Conservation (phyloP, 2,888 invertebrate species). For the Slavum lentiscoides region DNA sequence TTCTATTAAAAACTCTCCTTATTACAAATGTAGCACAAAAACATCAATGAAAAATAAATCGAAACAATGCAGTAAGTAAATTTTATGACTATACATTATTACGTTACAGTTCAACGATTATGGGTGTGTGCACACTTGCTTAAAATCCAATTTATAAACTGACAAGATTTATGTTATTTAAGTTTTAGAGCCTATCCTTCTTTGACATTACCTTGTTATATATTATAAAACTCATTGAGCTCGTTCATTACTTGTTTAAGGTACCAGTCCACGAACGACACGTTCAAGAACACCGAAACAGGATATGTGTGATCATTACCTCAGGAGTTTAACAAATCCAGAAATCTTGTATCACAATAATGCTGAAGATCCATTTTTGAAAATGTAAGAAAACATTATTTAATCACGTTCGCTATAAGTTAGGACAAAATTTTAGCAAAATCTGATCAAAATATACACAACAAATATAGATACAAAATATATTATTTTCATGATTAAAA, state of each 20-base stretch:
- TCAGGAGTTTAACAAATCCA: constrained; percentile 25
- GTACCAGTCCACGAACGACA: constrained; percentile 14
- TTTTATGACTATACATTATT: constrained; percentile 9
- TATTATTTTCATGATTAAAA: no score
- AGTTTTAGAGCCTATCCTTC: constrained; percentile 39
- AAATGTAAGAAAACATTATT: constrained; percentile 35
- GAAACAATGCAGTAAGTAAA: constrained; percentile 50
- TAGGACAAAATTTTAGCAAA: no score
- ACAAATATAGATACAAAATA: no score
- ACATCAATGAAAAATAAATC: constrained; percentile 26
- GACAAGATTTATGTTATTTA: constrained; percentile 41
- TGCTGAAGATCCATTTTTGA: constrained; percentile 50
- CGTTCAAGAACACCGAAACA: not conserved
- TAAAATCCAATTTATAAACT: constrained; percentile 40
- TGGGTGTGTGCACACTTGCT: constrained; percentile 38
- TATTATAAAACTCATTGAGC: constrained; percentile 20
- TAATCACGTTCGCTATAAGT: no score
- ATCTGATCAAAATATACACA: no score
- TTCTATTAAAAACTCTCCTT: constrained; percentile 39
- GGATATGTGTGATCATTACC: constrained; percentile 37
- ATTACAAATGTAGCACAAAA: constrained; percentile 37
- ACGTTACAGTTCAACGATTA: constrained; percentile 36
- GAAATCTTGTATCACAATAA: constrained; percentile 11
- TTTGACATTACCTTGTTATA: constrained; percentile 14
- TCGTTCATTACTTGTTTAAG: constrained; percentile 11